phyloP scores from a whole-genome alignment of 2,888 invertebrate genomes.

The Mechanitis messenoides region DNA sequence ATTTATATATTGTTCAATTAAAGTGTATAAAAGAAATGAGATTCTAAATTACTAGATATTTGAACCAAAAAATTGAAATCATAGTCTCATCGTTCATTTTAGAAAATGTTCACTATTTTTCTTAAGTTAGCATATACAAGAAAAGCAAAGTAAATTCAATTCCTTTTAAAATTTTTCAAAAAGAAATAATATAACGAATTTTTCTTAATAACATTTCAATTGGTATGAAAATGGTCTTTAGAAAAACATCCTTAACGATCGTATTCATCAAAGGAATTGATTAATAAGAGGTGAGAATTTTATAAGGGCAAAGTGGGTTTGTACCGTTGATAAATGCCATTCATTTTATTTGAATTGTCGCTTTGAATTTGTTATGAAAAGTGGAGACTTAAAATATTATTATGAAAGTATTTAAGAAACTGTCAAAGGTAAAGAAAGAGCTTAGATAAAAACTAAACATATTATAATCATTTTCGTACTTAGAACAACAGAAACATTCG shows the following conservation, averaged over 20 bases:
- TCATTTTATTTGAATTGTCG: constrained; percentile 6
- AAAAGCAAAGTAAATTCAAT: not conserved
- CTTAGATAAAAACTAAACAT: no score
- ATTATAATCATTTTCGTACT: no score
- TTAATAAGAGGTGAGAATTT: constrained; percentile 31
- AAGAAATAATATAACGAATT: not conserved
- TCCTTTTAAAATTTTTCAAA: not conserved
- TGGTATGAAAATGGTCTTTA: constrained; percentile 9
- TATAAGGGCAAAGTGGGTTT: constrained; percentile 23
- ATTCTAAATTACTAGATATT: no score
- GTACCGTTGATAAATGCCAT: constrained; percentile 26
- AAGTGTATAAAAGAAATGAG: no score
- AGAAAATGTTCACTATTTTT: no score
- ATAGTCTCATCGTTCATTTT: no score
- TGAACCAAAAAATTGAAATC: no score
- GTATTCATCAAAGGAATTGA: constrained; percentile 33
- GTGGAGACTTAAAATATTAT: not conserved
- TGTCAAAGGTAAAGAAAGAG: no score
- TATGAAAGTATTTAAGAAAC: no score
- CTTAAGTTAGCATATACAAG: not conserved
- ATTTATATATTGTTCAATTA: no score
- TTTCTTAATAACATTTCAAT: constrained; percentile 13
- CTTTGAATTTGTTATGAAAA: not conserved
- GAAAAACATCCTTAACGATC: constrained; percentile 27
- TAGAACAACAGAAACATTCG: no score